Conservation (phyloP, 2,797 vertebrate species). For the Vipera ursinii region DNA sequence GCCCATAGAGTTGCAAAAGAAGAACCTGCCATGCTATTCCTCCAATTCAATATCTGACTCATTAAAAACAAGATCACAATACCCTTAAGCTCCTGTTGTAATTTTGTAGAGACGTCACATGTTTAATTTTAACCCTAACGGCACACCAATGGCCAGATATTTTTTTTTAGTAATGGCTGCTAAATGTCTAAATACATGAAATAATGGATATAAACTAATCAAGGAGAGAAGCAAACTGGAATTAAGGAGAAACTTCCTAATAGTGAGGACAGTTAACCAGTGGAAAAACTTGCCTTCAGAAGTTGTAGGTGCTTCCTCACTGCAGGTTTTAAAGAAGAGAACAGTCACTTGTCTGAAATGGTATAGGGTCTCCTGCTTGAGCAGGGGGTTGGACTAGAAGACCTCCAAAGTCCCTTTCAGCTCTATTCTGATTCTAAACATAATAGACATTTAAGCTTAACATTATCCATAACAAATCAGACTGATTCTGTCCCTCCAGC, state of each 20-base stretch:
- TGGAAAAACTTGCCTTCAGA: too few species aligned
- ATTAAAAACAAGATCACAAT: background rate
- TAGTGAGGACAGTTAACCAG: too few species aligned
- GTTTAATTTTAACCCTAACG: background rate
- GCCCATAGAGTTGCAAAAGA: background rate
- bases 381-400: too few species aligned
- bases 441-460: background rate
- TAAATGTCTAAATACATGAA: background rate
- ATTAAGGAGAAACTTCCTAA: too few species aligned
- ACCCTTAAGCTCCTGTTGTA: background rate
- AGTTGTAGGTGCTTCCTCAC: too few species aligned
- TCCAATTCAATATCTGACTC: background rate
- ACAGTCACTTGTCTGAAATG: too few species aligned
- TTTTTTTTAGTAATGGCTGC: background rate
- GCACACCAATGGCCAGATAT: background rate
- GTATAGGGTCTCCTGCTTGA: too few species aligned
- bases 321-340: too few species aligned
- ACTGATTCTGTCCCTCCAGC: background rate
- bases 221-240: too few species aligned
- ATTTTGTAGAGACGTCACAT: background rate
- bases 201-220: too few species aligned
- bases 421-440: background rate
- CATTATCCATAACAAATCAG: background rate
- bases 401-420: too few species aligned
- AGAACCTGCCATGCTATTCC: background rate